Evolutionary conservation across 1,140 invertebrate species (phyloP), one percentile per base, ranked within the genome.

Genomic region (Cecropterus lyciades): DNA sequence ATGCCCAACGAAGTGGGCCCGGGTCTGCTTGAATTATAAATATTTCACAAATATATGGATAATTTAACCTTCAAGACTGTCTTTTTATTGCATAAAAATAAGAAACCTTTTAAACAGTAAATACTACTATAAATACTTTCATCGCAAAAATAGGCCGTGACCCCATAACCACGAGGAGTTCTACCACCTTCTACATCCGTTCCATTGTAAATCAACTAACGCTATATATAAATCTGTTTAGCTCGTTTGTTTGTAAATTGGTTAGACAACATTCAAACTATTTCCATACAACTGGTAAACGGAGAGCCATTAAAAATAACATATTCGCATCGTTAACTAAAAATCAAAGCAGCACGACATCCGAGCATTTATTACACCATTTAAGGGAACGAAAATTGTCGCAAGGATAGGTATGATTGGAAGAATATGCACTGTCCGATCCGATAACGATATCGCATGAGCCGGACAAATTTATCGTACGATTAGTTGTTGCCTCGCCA

Each of bases 251-350:
- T 59, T 27, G 42, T 59, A 57, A 57, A 46, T 46, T 30, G 20
- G 37, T 62, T 52, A 52, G 33, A 52, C 60, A 63, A 27, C 48
- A 30, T 42, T 16, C 42, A 59, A 59, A 59, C 60, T 63, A 63
- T 63, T 52, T 42, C 60, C 48, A 63, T 63, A 43, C 60, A 63
- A 63, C 60, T 52, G 17, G 46, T 63, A 63, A 63, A 42, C n/a
- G 16, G 15, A 11, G 55, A 13, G 37, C 17, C 60, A 63, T 63
- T 63, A 52, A 63, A 63, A 63, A 63, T 63, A 63, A 63, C 60
- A 52, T 63, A 63, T 63, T 52, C 60, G 48, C 60, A 52, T 63
- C 60, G 60, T 63, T 63, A 63, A 63, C 60, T 63, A 63, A 63
- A 63, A 63, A 63, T 63, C 60, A 63, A 51, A 52, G 60, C 17